Evolutionary conservation across 2,113 vertebrate genomes (phyloP).

Genomic region (Paramormyrops kingsleyae): DNA sequence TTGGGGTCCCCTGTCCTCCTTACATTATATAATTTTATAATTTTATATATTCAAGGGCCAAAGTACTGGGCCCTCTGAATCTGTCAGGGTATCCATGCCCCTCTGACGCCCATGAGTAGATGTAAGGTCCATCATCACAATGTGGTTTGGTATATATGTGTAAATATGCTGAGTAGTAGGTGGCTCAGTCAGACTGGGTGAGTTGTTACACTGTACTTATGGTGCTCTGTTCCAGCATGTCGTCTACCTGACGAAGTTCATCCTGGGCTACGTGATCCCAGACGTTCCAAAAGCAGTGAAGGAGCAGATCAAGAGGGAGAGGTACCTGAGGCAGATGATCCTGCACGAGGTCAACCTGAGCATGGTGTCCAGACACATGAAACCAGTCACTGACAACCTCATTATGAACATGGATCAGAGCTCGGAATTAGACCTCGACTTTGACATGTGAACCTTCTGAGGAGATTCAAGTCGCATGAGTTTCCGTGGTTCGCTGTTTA

Average conservation of each 20-base stretch:
- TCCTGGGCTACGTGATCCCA: slow-evolving; percentile 78
- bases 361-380: slow-evolving; percentile 63
- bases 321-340: slow-evolving; percentile 82
- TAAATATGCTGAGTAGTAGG: neutral
- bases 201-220: neutral
- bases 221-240: slow-evolving; percentile 66
- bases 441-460: slow-evolving; percentile 1
- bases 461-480: neutral
- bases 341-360: slow-evolving; percentile 77
- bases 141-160: neutral
- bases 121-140: neutral
- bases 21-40: neutral
- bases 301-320: slow-evolving; percentile 85
- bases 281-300: slow-evolving; percentile 74
- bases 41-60: neutral
- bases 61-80: neutral
- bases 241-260: slow-evolving; percentile 83
- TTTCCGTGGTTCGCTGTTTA: neutral
- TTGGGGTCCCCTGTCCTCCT: neutral
- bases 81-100: neutral
- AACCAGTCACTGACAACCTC: slow-evolving; percentile 37
- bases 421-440: slow-evolving; percentile 22
- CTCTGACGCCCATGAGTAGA: neutral
- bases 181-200: neutral
- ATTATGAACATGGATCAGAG: neutral